phyloP scores from a whole-genome alignment of 1,140 invertebrate genomes.

The Heliconius hewitsoni region DNA sequence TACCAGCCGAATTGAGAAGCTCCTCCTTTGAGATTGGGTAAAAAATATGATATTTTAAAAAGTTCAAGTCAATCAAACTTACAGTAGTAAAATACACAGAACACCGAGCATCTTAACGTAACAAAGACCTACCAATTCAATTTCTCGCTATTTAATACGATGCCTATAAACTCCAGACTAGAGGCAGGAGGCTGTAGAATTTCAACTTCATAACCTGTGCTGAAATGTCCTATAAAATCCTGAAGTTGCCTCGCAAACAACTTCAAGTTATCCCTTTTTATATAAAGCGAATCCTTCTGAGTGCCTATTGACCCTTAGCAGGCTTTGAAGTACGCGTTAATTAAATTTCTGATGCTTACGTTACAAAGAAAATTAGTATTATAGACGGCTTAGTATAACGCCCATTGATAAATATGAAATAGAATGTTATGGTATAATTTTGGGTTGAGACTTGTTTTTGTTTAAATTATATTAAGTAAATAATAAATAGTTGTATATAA shows the following conservation, averaged over 20 bases:
- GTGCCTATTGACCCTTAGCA: slow-evolving; percentile 33
- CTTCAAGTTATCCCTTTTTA: slow-evolving; percentile 35
- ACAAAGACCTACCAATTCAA: background rate
- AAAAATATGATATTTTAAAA: no score
- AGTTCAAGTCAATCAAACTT: no score
- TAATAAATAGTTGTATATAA: no score
- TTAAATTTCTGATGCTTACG: slow-evolving; percentile 40
- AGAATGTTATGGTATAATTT: background rate
- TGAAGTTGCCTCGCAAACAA: slow-evolving; percentile 21
- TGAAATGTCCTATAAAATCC: slow-evolving; percentile 24
- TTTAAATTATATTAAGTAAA: background rate
- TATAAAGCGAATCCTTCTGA: slow-evolving; percentile 32
- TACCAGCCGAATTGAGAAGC: no score
- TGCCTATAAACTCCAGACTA: background rate
- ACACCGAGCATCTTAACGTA: background rate
- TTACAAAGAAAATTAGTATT: slow-evolving; percentile 39
- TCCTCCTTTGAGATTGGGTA: no score
- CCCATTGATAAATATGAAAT: slow-evolving; percentile 3
- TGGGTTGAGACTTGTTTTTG: background rate
- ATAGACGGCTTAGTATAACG: slow-evolving; percentile 15
- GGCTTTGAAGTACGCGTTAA: slow-evolving; percentile 38
- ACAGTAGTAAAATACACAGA: background rate
- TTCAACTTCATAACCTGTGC: slow-evolving; percentile 23
- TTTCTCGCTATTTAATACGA: background rate
- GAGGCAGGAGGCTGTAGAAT: slow-evolving; percentile 9